Base-by-base conservation (phyloP, 2,797 vertebrate species). In the Ceryle rudis region DNA sequence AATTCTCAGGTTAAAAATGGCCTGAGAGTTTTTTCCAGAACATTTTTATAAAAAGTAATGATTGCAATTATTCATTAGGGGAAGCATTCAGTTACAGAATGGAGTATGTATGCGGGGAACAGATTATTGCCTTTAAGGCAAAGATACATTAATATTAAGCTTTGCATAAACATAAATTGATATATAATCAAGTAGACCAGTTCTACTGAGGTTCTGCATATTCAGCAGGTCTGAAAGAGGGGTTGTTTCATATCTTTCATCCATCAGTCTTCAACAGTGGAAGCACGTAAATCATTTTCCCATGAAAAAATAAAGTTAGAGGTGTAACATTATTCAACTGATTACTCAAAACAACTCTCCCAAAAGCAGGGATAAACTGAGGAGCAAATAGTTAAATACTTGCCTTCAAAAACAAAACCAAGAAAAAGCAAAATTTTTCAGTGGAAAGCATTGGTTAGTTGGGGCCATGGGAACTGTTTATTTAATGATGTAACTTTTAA, bases 111-210 rank as follows among this genome's bases (percentile, higher is more conserved):
- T 86, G 51, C 58, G 57, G 49, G 71, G 79, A 96, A 95, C 78
- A 81, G 91, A 82, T 96, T 95, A 90, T 94, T 96, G 80, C 81
- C 92, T 96, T 94, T 71, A 93, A 93, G 94, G 89, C 78, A 94
- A 84, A 94, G 83, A 81, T 66, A 46, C 29, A 52, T 94, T 95
- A 71, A 28, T 81, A 84, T 74, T 82, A 85, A 64, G 37, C 94
- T 95, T 93, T 90, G 79, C 90, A 93, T 95, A 94, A 97, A 65
- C 67, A 82, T 94, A 86, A 90, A 92, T 58, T 90, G 86, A 89
- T 91, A 91, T 6, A 85, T 86, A 81, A 82, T 95, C 37, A 79
- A 88, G 54, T 47, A 93, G 81, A 91, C 31, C 15, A 33, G 83
- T 88, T 94, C 61, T 78, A 0, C 26, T 72, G 79, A 73, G 55